Conservation (phyloP, 1,140 invertebrate genomes). For the Orchestia grillus region DNA sequence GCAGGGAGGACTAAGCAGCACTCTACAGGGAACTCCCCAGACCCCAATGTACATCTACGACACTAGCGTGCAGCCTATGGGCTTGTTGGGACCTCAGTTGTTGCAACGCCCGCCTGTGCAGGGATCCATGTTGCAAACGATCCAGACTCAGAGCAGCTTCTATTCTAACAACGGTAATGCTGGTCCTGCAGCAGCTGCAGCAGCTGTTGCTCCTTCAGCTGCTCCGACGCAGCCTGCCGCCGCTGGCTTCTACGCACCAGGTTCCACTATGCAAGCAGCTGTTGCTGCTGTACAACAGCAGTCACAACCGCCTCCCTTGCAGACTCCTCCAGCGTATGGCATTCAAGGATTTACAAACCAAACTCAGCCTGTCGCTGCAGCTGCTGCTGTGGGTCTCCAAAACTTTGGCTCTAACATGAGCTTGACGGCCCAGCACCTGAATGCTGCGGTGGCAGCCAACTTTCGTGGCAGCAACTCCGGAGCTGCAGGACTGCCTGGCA, state of each 20-base stretch:
- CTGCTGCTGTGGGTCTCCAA: slow-evolving; percentile 74
- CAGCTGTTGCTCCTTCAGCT: slow-evolving; percentile 60
- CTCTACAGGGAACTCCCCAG: slow-evolving; percentile 72
- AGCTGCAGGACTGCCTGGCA: slow-evolving; percentile 70
- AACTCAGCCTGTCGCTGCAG: slow-evolving; percentile 71
- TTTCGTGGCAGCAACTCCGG: slow-evolving; percentile 69
- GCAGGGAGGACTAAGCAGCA: slow-evolving; percentile 68
- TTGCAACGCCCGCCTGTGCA: slow-evolving; percentile 74
- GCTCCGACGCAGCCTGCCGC: slow-evolving; percentile 70
- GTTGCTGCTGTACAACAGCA: slow-evolving; percentile 72
- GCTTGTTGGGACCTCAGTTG: slow-evolving; percentile 74
- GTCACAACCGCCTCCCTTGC: slow-evolving; percentile 72
- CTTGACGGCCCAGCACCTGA: slow-evolving; percentile 73
- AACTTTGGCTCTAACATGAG: slow-evolving; percentile 73
- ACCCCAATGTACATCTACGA: slow-evolving; percentile 74
- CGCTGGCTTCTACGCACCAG: slow-evolving; percentile 72
- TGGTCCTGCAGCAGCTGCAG: slow-evolving; percentile 63
- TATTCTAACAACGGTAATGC: slow-evolving; percentile 71
- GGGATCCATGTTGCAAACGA: slow-evolving; percentile 72
- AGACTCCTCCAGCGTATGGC: slow-evolving; percentile 69
- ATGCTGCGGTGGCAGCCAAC: slow-evolving; percentile 73
- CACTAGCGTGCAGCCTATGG: slow-evolving; percentile 70
- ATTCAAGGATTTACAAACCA: slow-evolving; percentile 71
- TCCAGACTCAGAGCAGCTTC: slow-evolving; percentile 75
- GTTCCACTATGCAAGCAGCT: slow-evolving; percentile 68